Evolutionary conservation across 64 coral and sea anemone species (phyloP), one percentile per base, ranked within the genome.

Genomic region (Montipora sp.): DNA sequence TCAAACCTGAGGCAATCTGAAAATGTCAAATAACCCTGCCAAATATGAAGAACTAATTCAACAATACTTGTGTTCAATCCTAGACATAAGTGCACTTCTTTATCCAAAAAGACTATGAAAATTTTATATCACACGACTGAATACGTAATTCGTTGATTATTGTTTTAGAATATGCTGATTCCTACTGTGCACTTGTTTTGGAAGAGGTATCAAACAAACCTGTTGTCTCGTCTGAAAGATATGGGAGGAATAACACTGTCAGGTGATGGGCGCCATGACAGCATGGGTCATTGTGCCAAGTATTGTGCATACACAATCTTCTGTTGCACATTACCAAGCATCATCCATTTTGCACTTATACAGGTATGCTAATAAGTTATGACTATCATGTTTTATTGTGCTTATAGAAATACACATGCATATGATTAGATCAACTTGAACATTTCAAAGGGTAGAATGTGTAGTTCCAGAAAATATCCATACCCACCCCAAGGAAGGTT

Each of bases 241-340:
- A 19, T 47, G 16, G 57, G 45, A 9, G 59, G 16, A 5, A 47
- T 90, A 18, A 77, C 75, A 8, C 15, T 90, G 11, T 57, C 88
- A 10, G 86, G 86, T 75, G 86, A 88, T 36, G 71, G 75, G 63
- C 12, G 88, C 51, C 88, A 90, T 47, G 75, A 90, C 16, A 79
- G 75, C 14, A 90, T 90, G 75, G 88, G 75, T 0, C 88, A 90
- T 77, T 79, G 45, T 80, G 88, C 88, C 13, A 89, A 89, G 76
- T 89, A 89, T 10, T 53, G 87, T 77, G 73, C 73, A 78, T 89
- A 77, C 57, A 77, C 73, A 6, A 89, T 89, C 74, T 48, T 87
- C 20, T 87, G 70, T 49, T 87, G 66, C 47, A 51, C 87, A 79
- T 55, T n/a, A 7, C 16, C 16, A 18, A 4, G 49, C 18, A 57